These are phyloP conservation scores for Argentina silus DNA, from an alignment of 2,797 vertebrate species.

Conservation along the genomic window DNA sequence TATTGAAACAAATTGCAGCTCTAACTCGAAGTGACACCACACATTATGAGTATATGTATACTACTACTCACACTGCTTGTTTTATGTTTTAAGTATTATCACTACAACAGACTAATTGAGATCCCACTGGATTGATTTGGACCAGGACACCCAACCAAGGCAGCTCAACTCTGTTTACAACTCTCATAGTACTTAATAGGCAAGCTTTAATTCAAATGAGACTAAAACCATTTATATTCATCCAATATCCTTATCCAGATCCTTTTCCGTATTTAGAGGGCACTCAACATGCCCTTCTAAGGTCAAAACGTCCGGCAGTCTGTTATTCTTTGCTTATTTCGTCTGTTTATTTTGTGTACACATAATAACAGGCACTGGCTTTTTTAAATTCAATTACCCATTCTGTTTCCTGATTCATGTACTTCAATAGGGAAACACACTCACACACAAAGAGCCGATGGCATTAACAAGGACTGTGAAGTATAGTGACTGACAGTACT, in stretches of 20 bases:
- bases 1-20: neutral
- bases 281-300: slow-evolving; percentile 22
- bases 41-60: neutral
- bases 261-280: slow-evolving; percentile 25
- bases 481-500: slow-evolving; percentile 5
- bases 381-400: slow-evolving; percentile 24
- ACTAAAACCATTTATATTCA: slow-evolving; percentile 46
- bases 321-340: slow-evolving; percentile 25
- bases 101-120: slow-evolving; percentile 32
- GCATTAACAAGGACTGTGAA: neutral
- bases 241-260: slow-evolving; percentile 28
- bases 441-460: neutral
- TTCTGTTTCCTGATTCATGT: slow-evolving; percentile 21
- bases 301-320: slow-evolving; percentile 7
- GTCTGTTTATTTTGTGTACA: neutral
- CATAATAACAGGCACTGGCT: slow-evolving; percentile 19
- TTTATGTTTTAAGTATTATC: slow-evolving; percentile 19
- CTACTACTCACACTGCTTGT: neutral
- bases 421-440: slow-evolving; percentile 19
- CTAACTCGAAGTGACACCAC: neutral
- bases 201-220: slow-evolving; percentile 42
- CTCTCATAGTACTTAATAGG: slow-evolving; percentile 55
- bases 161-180: slow-evolving; percentile 53
- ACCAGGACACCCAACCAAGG: slow-evolving; percentile 28
- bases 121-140: slow-evolving; percentile 31